phyloP scores from a whole-genome alignment of 2,113 vertebrate species.

The Oryzias woworae region DNA sequence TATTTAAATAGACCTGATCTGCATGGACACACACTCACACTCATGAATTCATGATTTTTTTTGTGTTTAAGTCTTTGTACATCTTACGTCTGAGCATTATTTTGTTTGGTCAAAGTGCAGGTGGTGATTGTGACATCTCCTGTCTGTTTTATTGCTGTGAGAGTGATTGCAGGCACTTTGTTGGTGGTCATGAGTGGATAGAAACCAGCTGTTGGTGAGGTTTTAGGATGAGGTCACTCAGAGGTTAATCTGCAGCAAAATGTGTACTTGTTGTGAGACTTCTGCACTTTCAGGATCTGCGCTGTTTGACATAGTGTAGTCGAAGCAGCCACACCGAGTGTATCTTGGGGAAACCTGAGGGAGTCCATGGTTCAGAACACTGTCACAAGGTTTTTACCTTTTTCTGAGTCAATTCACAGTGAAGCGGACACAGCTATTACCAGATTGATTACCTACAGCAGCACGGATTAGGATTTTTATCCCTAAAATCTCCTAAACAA shows the following conservation, averaged over 20 bases:
- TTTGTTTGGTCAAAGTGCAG: conserved; percentile 19
- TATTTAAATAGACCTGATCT: too few species aligned
- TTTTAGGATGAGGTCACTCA: neutral
- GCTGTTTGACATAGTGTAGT: neutral
- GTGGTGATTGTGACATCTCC: conserved; percentile 26
- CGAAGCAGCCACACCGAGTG: neutral
- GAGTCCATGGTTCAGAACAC: too few species aligned
- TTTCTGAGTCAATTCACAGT: too few species aligned
- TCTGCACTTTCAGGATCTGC: neutral
- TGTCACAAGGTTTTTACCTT: too few species aligned
- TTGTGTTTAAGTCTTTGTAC: too few species aligned
- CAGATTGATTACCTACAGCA: too few species aligned
- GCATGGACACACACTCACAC: too few species aligned
- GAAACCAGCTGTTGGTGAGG: conserved; percentile 45
- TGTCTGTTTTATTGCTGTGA: conserved; percentile 15
- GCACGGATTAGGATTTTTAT: too few species aligned
- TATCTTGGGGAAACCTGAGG: neutral
- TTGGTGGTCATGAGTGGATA: conserved; percentile 36
- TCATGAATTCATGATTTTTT: too few species aligned
- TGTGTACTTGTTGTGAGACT: neutral
- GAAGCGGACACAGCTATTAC: too few species aligned
- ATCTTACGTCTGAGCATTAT: too few species aligned
- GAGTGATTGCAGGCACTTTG: conserved; percentile 13
- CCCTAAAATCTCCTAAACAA: too few species aligned
- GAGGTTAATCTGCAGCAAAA: neutral